Conservation (phyloP, 2,797 vertebrate genomes). For the Masticophis lateralis region DNA sequence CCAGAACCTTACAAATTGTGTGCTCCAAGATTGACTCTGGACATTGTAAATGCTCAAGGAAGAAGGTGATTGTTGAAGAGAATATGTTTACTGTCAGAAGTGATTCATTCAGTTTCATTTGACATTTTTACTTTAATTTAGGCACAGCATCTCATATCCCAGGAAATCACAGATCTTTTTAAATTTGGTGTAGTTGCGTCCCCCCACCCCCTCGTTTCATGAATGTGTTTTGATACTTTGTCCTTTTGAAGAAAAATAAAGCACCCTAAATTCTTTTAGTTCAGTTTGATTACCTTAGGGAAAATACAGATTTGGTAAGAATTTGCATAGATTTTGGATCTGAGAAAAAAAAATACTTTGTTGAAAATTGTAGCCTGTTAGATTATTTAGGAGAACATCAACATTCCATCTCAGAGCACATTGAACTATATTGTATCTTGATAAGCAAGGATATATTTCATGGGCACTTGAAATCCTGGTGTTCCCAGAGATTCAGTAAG, state of each 20-base stretch:
- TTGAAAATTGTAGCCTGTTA: not conserved
- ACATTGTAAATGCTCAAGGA: slow-evolving; percentile 24
- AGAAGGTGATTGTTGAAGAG: slow-evolving; percentile 20
- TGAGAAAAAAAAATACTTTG: not conserved
- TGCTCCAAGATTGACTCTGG: slow-evolving; percentile 47
- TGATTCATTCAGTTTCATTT: slow-evolving; percentile 18
- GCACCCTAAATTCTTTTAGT: not conserved
- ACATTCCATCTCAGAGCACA: not conserved
- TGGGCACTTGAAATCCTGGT: not conserved
- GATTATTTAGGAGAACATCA: not conserved
- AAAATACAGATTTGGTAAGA: not conserved
- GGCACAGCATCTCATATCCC: slow-evolving; percentile 19
- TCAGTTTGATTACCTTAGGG: not conserved
- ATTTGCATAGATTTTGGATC: not conserved
- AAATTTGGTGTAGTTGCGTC: not conserved
- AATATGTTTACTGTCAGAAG: slow-evolving; percentile 14
- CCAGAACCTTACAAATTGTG: slow-evolving; percentile 34
- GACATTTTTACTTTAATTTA: slow-evolving; percentile 16
- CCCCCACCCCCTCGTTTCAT: not conserved
- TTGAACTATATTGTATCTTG: not conserved
- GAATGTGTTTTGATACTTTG: not conserved
- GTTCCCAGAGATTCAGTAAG: not conserved
- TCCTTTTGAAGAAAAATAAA: not conserved
- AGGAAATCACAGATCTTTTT: not conserved
- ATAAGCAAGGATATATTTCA: not conserved